Evolutionary conservation across 2,888 invertebrate species (phyloP).

Genomic region (Kuschelorhynchus macadamiae): DNA sequence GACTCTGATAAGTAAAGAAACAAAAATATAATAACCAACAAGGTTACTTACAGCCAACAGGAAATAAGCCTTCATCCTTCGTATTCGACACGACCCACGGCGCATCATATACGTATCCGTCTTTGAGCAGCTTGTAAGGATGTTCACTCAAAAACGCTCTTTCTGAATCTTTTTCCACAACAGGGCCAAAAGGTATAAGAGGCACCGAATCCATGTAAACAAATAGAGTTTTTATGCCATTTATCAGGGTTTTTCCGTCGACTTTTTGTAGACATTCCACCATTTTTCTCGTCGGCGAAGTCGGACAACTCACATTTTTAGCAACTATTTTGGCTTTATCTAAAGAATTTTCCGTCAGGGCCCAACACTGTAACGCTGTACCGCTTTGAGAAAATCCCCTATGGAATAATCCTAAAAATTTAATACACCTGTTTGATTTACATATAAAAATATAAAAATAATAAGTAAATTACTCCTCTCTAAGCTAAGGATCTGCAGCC

Average conservation of each 20-base stretch:
- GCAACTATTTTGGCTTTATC: constrained; percentile 76
- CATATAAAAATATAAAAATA: not conserved
- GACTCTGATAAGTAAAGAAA: too few relatives aligned
- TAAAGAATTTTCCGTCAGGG: constrained; percentile 71
- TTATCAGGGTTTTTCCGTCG: constrained; percentile 73
- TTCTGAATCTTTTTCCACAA: constrained; percentile 64
- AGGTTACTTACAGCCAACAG: constrained; percentile 75
- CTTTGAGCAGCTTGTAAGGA: constrained; percentile 74
- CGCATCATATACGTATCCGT: constrained; percentile 75
- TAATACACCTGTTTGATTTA: constrained; percentile 8
- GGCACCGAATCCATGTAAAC: constrained; percentile 62
- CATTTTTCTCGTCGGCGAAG: constrained; percentile 70
- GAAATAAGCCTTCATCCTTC: constrained; percentile 81
- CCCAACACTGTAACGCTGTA: constrained; percentile 73
- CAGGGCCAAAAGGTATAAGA: constrained; percentile 60
- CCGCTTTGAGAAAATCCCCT: constrained; percentile 81
- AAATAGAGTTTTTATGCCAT: constrained; percentile 72
- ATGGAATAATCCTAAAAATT: constrained; percentile 70
- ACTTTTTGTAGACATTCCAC: constrained; percentile 76
- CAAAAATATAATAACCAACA: too few relatives aligned
- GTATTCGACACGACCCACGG: constrained; percentile 80
- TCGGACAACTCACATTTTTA: constrained; percentile 75
- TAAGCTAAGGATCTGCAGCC: too few relatives aligned
- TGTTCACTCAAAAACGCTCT: constrained; percentile 77
- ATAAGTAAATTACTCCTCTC: too few relatives aligned